Percentiles rank a stretch among this genome's conserved stretches.
These are phyloP conservation scores for Sericinus montela DNA, from an alignment of 2,888 invertebrate species.

Conservation along the genomic window DNA sequence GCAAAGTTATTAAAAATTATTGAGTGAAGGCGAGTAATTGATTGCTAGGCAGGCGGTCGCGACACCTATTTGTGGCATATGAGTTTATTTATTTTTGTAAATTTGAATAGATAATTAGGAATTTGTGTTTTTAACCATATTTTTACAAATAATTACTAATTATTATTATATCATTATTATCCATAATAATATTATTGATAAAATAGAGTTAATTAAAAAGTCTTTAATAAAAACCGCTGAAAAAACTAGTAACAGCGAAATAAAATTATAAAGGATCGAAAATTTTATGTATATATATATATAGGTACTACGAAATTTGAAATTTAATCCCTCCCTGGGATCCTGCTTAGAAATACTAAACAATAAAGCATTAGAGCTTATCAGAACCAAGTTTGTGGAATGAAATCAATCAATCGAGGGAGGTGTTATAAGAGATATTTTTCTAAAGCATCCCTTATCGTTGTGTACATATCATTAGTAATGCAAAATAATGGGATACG, in stretches of 20 bases:
- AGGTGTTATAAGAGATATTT: constrained; percentile 59
- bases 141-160: no score
- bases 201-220: no score
- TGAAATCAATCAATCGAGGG: constrained; percentile 40
- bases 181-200: no score
- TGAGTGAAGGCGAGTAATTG: constrained; percentile 75
- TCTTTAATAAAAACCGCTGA: no score
- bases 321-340: no score
- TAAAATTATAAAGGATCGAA: no score
- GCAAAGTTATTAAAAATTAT: constrained; percentile 76
- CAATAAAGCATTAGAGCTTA: constrained; percentile 9
- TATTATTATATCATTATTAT: no score
- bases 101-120: not conserved
- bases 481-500: constrained; percentile 79
- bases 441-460: constrained; percentile 69
- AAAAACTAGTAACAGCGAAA: no score
- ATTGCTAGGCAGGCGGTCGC: constrained; percentile 48
- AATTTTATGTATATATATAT: no score
- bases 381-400: constrained; percentile 8
- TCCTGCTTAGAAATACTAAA: constrained; percentile 8
- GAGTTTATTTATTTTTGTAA: constrained; percentile 3
- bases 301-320: no score
- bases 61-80: constrained; percentile 34
- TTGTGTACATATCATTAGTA: constrained; percentile 77
- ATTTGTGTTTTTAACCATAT: not conserved